phyloP scores from a whole-genome alignment of 2,797 vertebrate species.

The Steatocranus sp. region DNA sequence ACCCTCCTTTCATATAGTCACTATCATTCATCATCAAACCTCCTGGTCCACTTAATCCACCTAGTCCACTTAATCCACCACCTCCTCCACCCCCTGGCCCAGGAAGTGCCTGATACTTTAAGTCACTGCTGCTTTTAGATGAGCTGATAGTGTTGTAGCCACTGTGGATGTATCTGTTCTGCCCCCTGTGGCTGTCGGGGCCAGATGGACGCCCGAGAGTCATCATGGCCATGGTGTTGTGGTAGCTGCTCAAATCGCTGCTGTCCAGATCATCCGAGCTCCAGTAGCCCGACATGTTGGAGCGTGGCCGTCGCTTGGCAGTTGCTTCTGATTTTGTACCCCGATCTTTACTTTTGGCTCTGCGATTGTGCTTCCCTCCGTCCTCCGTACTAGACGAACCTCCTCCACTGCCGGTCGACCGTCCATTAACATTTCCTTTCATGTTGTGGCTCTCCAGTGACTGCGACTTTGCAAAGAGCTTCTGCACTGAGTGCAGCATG shows the following conservation, averaged over 20 bases:
- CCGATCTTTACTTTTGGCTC: conserved; percentile 96
- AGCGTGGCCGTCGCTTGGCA: conserved; percentile 88
- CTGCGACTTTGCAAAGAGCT: conserved; percentile 97
- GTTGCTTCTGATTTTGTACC: conserved; percentile 86
- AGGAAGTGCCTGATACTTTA: conserved; percentile 80
- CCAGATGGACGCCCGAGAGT: conserved; percentile 80
- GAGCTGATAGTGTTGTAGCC: conserved; percentile 96
- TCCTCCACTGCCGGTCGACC: conserved; percentile 70
- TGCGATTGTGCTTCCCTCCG: conserved; percentile 82
- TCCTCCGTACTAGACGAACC: conserved; percentile 84
- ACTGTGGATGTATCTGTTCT: conserved; percentile 87
- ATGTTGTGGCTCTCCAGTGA: conserved; percentile 88
- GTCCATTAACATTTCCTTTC: conserved; percentile 88
- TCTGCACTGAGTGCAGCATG: conserved; percentile 95
- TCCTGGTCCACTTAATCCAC: conserved; percentile 70
- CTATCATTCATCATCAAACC: conserved; percentile 74
- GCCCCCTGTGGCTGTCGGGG: conserved; percentile 56
- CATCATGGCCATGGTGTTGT: conserved; percentile 88
- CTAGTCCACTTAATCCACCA: conserved; percentile 61
- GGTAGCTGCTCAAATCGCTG: conserved; percentile 89
- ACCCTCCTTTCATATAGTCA: conserved; percentile 90
- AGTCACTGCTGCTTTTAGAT: conserved; percentile 92
- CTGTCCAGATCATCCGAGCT: conserved; percentile 96
- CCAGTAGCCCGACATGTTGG: conserved; percentile 98
- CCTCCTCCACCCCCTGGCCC: conserved; percentile 74